phyloP scores from a whole-genome alignment of 2,113 vertebrate species.

The Peromyscus leucopus region DNA sequence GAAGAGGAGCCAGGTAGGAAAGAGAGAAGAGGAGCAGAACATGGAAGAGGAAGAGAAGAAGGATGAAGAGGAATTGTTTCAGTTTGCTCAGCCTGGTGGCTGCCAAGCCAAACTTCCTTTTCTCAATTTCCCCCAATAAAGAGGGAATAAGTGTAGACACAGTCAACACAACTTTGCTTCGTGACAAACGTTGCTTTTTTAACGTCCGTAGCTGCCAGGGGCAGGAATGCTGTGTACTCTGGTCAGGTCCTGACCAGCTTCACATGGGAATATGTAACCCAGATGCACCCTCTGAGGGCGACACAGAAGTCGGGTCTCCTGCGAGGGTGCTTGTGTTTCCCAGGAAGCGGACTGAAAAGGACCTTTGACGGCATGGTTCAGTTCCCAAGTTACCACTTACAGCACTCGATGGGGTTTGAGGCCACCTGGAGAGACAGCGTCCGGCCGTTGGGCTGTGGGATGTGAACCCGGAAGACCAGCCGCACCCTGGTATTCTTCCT shows the following conservation, averaged over 20 bases:
- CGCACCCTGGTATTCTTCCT: conserved; percentile 96
- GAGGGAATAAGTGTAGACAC: rapidly evolving
- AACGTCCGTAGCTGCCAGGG: rapidly evolving
- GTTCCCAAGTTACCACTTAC: conserved; percentile 88
- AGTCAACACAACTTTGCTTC: rapidly evolving
- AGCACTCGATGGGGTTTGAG: conserved; percentile 97
- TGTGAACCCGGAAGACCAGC: conserved; percentile 95
- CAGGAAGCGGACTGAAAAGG: not conserved
- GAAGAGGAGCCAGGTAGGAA: not conserved
- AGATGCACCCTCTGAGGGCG: not conserved
- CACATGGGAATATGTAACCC: not conserved
- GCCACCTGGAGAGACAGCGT: conserved; percentile 93
- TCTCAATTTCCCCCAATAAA: not conserved
- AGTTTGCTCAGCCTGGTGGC: not conserved
- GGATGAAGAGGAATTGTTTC: not conserved
- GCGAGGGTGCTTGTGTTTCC: not conserved
- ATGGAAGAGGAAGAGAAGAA: no score
- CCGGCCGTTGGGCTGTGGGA: conserved; percentile 94
- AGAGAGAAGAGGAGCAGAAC: not conserved
- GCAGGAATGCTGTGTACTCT: rapidly evolving
- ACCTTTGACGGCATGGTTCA: not conserved
- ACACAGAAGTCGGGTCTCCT: no score
- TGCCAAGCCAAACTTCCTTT: not conserved
- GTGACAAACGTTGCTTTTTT: not conserved
- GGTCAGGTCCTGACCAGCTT: not conserved